Evolutionary conservation across 2,888 invertebrate genomes (phyloP).

Genomic region (Cheilosia pagana): DNA sequence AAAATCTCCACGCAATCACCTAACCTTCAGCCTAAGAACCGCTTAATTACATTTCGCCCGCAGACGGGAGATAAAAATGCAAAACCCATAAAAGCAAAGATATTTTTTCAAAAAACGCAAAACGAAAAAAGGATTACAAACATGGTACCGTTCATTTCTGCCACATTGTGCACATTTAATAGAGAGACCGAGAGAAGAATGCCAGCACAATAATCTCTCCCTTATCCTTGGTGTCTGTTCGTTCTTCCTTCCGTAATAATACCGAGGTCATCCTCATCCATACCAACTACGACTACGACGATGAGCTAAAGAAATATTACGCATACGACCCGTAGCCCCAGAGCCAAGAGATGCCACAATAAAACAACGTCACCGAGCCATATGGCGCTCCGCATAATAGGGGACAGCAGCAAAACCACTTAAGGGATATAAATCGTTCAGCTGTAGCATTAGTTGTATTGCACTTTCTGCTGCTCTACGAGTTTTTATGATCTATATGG

Average conservation of each 20-base stretch:
- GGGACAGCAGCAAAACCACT: conserved; percentile 67
- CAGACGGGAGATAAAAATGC: conserved; percentile 46
- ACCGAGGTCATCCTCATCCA: conserved; percentile 13
- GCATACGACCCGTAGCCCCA: conserved; percentile 60
- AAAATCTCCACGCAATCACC: conserved; percentile 15
- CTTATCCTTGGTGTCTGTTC: conserved; percentile 32
- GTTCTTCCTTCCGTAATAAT: conserved; percentile 10
- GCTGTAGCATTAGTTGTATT: conserved; percentile 64
- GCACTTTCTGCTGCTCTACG: conserved; percentile 13
- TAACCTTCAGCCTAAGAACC: conserved; percentile 41
- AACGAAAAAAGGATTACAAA: conserved; percentile 12
- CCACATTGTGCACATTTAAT: conserved; percentile 70
- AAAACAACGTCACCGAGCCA: conserved; percentile 43
- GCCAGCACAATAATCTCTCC: conserved; percentile 45
- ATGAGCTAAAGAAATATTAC: conserved; percentile 50
- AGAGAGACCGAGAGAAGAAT: conserved; percentile 56
- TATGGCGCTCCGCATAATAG: conserved; percentile 63
- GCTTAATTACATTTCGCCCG: conserved; percentile 63
- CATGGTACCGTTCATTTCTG: conserved; percentile 52
- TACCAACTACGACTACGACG: background rate
- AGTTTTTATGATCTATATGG: conserved; percentile 30
- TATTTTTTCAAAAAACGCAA: conserved; percentile 14
- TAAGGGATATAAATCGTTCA: conserved; percentile 75
- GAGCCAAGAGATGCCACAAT: conserved; percentile 42
- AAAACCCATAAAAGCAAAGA: conserved; percentile 24